phyloP scores from a whole-genome alignment of 2,888 invertebrate genomes.

The Aspidiotus rigidus region DNA sequence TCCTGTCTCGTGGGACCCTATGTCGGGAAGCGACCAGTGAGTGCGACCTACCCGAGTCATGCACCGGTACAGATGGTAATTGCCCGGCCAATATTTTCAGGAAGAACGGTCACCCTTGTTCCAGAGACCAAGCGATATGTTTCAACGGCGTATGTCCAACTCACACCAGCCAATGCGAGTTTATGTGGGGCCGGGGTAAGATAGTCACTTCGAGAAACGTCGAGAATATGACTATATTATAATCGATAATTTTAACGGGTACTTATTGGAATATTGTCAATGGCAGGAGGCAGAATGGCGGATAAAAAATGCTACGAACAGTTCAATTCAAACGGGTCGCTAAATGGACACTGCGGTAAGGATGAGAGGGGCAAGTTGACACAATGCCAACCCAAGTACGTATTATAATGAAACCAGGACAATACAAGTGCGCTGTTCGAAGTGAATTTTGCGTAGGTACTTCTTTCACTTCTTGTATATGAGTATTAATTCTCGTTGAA shows the following conservation, averaged over 20 bases:
- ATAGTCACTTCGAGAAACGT: not conserved
- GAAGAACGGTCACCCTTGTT: conserved; percentile 87
- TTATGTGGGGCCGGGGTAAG: conserved; percentile 79
- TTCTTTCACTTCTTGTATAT: no score
- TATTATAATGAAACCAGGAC: conserved; percentile 38
- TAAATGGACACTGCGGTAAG: conserved; percentile 91
- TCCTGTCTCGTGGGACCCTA: conserved; percentile 62
- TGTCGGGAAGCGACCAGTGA: conserved; percentile 83
- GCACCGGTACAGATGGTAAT: conserved; percentile 76
- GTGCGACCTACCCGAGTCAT: conserved; percentile 92
- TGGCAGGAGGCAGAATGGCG: conserved; percentile 60
- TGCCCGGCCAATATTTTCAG: conserved; percentile 85
- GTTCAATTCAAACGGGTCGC: conserved; percentile 90
- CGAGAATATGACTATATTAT: not conserved
- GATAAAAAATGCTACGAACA: conserved; percentile 85
- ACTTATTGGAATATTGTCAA: conserved; percentile 1
- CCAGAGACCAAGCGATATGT: conserved; percentile 59
- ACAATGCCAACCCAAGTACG: conserved; percentile 80
- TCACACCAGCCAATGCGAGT: conserved; percentile 74
- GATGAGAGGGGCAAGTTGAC: conserved; percentile 59
- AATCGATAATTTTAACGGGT: no score
- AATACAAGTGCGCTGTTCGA: no score
- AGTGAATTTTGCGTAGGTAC: no score
- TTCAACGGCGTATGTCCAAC: conserved; percentile 89
- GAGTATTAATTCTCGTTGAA: no score